Percentiles rank a stretch among this genome's conserved stretches.
These are phyloP conservation scores for Drosophila nr. fundita DNA, from an alignment of 2,888 invertebrate species.

Conservation along the genomic window DNA sequence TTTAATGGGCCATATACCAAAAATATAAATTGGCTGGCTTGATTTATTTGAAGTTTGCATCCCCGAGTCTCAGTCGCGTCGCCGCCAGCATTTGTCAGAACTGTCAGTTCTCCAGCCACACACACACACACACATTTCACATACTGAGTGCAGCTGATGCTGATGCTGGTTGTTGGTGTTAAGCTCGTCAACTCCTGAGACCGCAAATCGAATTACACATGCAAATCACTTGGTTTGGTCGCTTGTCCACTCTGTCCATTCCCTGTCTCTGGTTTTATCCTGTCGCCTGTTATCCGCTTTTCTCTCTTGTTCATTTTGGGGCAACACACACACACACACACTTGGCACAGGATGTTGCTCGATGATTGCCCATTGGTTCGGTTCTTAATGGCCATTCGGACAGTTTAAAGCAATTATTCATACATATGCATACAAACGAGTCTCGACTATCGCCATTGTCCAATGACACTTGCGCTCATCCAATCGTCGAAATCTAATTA, in stretches of 20 bases:
- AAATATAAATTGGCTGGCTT: conserved; percentile 75
- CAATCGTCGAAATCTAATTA: conserved; percentile 46
- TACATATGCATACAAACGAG: conserved; percentile 12
- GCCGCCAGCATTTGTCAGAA: conserved; percentile 55
- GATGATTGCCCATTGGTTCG: conserved; percentile 38
- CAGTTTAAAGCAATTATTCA: conserved; percentile 72
- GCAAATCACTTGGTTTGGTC: conserved; percentile 71
- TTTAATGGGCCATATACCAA: conserved; percentile 77
- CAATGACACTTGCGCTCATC: conserved; percentile 26
- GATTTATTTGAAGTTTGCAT: conserved; percentile 63
- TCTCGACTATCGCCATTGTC: conserved; percentile 15
- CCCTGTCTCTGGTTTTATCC: conserved; percentile 4
- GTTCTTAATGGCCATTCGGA: conserved; percentile 58
- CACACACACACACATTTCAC: conserved; percentile 14
- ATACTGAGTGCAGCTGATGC: conserved; percentile 6
- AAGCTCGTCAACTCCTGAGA: conserved; percentile 63
- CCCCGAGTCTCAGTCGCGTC: conserved; percentile 23
- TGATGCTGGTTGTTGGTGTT: conserved; percentile 37
- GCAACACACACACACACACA: conserved; percentile 4
- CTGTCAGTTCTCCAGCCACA: conserved; percentile 33
- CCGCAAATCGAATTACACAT: conserved; percentile 77
- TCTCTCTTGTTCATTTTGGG: conserved; percentile 33
- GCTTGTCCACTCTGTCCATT: conserved; percentile 34
- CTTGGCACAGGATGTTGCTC: conserved; percentile 33
- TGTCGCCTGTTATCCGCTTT: conserved; percentile 12